Evolutionary conservation across 2,888 invertebrate species (phyloP).

Genomic region (Nipponacmea schrenckii): DNA sequence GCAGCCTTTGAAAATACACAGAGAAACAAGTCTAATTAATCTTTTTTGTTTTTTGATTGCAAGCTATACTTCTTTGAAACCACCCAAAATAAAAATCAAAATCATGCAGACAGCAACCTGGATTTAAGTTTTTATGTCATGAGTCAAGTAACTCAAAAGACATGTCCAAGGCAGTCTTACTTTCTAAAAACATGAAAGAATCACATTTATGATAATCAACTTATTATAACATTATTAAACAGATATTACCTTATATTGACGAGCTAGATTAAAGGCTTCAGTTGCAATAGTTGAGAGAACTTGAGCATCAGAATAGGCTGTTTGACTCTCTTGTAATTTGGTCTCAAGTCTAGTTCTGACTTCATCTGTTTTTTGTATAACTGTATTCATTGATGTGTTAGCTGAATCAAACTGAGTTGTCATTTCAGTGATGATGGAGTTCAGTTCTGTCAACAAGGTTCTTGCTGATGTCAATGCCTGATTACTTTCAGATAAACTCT

Average conservation of each 20-base stretch:
- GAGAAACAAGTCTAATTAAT: background rate
- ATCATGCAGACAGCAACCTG: too few relatives aligned
- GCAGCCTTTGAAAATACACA: slow-evolving; percentile 6
- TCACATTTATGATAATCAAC: too few relatives aligned
- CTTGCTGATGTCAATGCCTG: background rate
- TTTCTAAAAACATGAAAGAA: too few relatives aligned
- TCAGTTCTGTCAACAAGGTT: background rate
- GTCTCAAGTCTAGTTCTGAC: background rate
- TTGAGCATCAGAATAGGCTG: background rate
- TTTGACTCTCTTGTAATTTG: background rate
- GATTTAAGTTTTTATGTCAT: too few relatives aligned
- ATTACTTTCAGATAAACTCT: background rate
- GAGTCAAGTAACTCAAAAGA: too few relatives aligned
- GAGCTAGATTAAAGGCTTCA: background rate
- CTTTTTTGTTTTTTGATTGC: background rate
- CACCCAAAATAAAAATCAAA: too few relatives aligned
- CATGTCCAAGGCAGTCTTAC: too few relatives aligned
- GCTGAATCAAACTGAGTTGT: background rate
- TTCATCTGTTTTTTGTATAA: background rate
- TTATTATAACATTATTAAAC: too few relatives aligned
- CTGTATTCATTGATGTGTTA: slow-evolving; percentile 2
- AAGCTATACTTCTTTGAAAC: background rate
- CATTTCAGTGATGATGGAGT: background rate
- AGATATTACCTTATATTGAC: background rate
- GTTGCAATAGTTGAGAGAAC: background rate